Conservation (phyloP, 1,140 invertebrate genomes). For the Aporrectodea caliginosa region DNA sequence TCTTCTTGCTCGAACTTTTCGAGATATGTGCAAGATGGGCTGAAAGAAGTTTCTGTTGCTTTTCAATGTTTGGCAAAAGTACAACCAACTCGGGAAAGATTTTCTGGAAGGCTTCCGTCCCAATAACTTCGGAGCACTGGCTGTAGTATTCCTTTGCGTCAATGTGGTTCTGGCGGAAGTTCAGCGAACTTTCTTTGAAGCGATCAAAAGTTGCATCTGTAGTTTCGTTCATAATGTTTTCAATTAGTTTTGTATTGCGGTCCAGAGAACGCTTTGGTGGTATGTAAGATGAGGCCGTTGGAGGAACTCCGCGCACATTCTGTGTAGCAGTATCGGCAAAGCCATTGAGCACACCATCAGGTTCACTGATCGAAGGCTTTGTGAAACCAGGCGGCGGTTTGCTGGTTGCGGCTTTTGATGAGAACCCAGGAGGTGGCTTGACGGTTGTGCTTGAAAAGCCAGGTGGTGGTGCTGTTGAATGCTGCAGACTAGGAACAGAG, state of each 20-base stretch:
- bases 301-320: neutral
- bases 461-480: neutral
- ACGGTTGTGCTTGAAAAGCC: neutral
- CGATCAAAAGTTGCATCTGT: neutral
- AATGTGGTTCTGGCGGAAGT: neutral
- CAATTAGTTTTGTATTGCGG: neutral
- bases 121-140: neutral
- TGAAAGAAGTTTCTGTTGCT: neutral
- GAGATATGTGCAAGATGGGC: neutral
- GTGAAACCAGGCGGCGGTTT: neutral
- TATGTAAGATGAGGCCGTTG: neutral
- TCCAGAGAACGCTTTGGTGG: neutral
- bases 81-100: neutral
- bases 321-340: neutral
- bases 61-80: neutral
- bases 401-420: too few relatives aligned
- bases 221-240: neutral
- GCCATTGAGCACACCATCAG: neutral
- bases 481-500: too few relatives aligned
- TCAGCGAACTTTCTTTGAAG: neutral
- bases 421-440: neutral
- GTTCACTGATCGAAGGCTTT: neutral
- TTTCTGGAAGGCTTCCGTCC: neutral
- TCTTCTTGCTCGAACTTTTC: neutral
- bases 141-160: neutral